Percentiles rank a stretch among this genome's conserved stretches.
Evolutionary conservation across 1,140 invertebrate genomes (phyloP).

Genomic region (Himalopsyche phryganea): DNA sequence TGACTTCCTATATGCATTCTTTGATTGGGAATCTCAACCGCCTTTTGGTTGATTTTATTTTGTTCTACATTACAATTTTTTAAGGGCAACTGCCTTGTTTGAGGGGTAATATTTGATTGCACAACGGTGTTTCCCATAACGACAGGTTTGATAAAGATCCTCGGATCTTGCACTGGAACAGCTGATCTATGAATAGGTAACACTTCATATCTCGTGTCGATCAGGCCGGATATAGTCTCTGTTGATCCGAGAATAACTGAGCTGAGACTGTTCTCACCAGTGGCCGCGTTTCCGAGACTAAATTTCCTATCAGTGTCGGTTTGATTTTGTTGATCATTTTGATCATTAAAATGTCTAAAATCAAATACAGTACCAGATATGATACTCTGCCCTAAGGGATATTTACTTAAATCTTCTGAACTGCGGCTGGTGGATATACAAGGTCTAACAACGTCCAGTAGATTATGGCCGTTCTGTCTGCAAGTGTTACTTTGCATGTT

Average conservation of each 20-base stretch:
- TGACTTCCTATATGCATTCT: too few species aligned
- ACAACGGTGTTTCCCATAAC: neutral
- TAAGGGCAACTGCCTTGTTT: too few species aligned
- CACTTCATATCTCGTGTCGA: slow-evolving; percentile 56
- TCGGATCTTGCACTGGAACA: slow-evolving; percentile 25
- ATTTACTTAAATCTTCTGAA: slow-evolving; percentile 32
- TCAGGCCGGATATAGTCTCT: slow-evolving; percentile 63
- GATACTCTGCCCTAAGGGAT: slow-evolving; percentile 20
- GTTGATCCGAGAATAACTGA: slow-evolving; percentile 58
- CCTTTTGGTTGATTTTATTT: too few species aligned
- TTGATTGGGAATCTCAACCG: too few species aligned
- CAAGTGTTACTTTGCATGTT: slow-evolving; percentile 12
- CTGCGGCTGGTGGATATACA: slow-evolving; percentile 29
- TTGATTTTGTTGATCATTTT: slow-evolving; percentile 3
- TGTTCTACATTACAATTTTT: too few species aligned
- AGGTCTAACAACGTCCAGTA: slow-evolving; percentile 21
- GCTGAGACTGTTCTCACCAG: slow-evolving; percentile 36
- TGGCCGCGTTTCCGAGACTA: slow-evolving; percentile 14
- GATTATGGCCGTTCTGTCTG: slow-evolving; percentile 15
- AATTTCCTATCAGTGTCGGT: slow-evolving; percentile 18
- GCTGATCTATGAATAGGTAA: slow-evolving; percentile 26
- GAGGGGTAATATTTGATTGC: too few species aligned
- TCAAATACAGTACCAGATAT: slow-evolving; percentile 32
- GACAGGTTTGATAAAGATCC: slow-evolving; percentile 30
- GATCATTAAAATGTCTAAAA: slow-evolving; percentile 26